Percentiles rank a stretch among this genome's conserved stretches.
These are phyloP conservation scores for Ammospiza maritima DNA, from an alignment of 2,797 vertebrate species.

Conservation along the genomic window DNA sequence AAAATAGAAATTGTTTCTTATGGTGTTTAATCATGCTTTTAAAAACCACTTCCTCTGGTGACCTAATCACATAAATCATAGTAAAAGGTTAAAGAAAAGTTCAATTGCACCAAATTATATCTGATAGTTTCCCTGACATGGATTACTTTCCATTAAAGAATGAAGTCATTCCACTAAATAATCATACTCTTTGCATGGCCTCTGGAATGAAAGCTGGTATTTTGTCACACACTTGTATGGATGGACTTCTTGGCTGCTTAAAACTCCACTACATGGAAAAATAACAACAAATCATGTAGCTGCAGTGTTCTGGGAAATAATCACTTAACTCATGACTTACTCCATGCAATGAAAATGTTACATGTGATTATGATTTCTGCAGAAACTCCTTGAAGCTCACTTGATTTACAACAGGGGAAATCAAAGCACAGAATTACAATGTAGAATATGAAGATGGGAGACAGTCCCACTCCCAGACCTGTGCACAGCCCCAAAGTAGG, in stretches of 20 bases:
- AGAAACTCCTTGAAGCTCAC: background rate
- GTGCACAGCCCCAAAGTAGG: background rate
- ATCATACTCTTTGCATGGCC: background rate
- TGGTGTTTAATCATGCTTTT: conserved; percentile 75
- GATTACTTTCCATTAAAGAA: conserved; percentile 66
- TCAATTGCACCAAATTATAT: conserved; percentile 68
- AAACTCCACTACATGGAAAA: background rate
- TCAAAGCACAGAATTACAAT: background rate
- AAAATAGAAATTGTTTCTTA: conserved; percentile 72
- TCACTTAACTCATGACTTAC: background rate
- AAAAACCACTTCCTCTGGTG: conserved; percentile 72
- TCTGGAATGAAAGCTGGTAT: background rate
- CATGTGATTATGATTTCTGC: background rate
- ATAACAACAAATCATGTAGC: background rate
- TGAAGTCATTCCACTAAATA: conserved; percentile 45
- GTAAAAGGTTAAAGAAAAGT: conserved; percentile 78
- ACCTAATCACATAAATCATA: conserved; percentile 78
- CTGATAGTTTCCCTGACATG: conserved; percentile 63
- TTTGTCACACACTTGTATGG: background rate
- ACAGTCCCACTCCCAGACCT: background rate
- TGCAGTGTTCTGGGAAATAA: background rate
- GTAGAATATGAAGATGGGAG: background rate
- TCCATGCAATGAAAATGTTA: background rate
- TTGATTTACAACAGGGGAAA: background rate
- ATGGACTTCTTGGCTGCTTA: background rate